phyloP scores from a whole-genome alignment of 2,113 vertebrate species.

The Oreochromis tanganicae region DNA sequence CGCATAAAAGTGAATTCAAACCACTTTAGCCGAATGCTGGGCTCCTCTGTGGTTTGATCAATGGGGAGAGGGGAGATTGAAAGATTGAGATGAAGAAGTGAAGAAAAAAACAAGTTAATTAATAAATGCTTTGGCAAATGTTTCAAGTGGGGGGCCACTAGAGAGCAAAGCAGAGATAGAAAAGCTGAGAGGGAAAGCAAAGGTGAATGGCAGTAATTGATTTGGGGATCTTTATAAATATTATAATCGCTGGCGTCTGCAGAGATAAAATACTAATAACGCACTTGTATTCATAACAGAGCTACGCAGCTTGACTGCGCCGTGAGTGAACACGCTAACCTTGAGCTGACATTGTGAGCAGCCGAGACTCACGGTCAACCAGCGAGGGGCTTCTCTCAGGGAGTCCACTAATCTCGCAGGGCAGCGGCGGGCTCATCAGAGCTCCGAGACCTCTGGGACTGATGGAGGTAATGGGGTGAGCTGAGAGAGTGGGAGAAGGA shows the following conservation, averaged over 20 bases:
- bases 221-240: constrained; percentile 41
- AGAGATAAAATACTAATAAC: constrained; percentile 36
- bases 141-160: neutral
- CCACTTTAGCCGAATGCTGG: constrained; percentile 14
- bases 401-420: constrained; percentile 71
- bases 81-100: neutral
- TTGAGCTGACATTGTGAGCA: constrained; percentile 66
- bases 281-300: constrained; percentile 36
- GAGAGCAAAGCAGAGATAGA: neutral
- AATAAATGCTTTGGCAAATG: constrained; percentile 27
- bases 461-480: constrained; percentile 60
- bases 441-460: constrained; percentile 55
- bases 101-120: constrained; percentile 1
- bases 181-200: neutral
- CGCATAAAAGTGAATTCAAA: constrained; percentile 35
- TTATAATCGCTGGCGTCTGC: constrained; percentile 20
- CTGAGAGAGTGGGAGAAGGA: neutral
- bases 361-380: constrained; percentile 54
- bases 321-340: constrained; percentile 35
- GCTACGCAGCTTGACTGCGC: constrained; percentile 10
- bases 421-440: constrained; percentile 63
- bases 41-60: constrained; percentile 17
- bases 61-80: neutral
- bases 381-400: constrained; percentile 65
- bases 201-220: constrained; percentile 38